A percentile compares a stretch with the other conserved stretches of the same genome.
Evolutionary conservation across 1,140 invertebrate species (phyloP).

Genomic region (Bicyclus anynana): DNA sequence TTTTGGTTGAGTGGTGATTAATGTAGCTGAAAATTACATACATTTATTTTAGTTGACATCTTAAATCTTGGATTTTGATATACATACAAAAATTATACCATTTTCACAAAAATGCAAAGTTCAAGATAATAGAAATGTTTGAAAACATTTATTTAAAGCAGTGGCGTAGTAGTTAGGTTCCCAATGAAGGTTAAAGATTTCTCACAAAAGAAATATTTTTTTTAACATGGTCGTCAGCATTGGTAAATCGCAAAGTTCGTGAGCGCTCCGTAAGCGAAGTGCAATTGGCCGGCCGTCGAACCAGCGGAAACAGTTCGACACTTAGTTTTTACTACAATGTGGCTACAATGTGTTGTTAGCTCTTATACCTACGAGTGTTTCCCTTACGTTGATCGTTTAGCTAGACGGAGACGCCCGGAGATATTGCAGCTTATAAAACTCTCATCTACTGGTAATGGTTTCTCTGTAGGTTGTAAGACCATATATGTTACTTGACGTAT

Average conservation of each 20-base stretch:
- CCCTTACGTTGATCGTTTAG: neutral
- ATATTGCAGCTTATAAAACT: neutral
- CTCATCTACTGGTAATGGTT: neutral
- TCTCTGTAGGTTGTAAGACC: neutral
- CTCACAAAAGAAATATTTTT: neutral
- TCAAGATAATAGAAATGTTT: no score
- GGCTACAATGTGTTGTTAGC: neutral
- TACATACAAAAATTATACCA: no score
- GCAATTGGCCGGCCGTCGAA: constrained; percentile 38
- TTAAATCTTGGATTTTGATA: no score
- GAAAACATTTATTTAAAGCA: neutral
- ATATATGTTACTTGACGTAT: neutral
- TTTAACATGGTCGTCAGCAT: constrained; percentile 3
- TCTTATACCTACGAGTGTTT: neutral
- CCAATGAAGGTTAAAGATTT: no score
- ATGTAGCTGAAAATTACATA: no score
- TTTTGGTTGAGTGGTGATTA: no score
- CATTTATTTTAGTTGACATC: no score
- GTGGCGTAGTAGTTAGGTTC: no score
- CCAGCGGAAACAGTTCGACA: constrained; percentile 16
- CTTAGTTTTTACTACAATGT: constrained; percentile 20
- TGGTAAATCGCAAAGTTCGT: constrained; percentile 24
- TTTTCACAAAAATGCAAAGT: no score
- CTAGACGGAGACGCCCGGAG: neutral
- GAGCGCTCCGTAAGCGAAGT: constrained; percentile 30